phyloP scores from a whole-genome alignment of 64 coral and sea anemone genomes.

The Porites lutea region DNA sequence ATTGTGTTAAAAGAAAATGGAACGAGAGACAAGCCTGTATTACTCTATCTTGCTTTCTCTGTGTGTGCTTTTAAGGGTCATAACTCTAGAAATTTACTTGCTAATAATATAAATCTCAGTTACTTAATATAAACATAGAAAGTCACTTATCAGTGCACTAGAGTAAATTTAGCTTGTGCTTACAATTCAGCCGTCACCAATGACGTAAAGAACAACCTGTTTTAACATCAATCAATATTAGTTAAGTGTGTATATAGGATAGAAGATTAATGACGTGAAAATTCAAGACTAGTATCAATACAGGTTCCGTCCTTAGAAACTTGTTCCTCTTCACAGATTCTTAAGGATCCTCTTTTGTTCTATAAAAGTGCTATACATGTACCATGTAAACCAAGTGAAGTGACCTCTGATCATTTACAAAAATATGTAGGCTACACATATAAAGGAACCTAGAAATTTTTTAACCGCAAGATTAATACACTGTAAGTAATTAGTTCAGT shows the following conservation, averaged over 20 bases:
- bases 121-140: not conserved
- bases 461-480: not conserved
- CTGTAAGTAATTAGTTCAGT: not conserved
- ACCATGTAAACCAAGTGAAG: not conserved
- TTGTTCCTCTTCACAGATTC: not conserved
- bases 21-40: not conserved
- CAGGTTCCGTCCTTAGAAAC: not conserved
- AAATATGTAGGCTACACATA: no score
- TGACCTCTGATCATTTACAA: not conserved
- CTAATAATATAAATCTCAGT: not conserved
- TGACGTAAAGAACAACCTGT: constrained; percentile 33
- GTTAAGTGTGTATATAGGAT: not conserved
- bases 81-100: not conserved
- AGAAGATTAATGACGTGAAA: not conserved
- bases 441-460: no score
- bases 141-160: not conserved
- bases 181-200: not conserved
- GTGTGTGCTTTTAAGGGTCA: not conserved
- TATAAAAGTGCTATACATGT: not conserved
- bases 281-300: not conserved
- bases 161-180: not conserved
- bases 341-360: not conserved
- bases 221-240: not conserved
- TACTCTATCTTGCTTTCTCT: not conserved
- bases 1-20: no score